These are phyloP conservation scores for Leuciscus idus DNA, from an alignment of 2,113 vertebrate genomes.

Conservation along the genomic window DNA sequence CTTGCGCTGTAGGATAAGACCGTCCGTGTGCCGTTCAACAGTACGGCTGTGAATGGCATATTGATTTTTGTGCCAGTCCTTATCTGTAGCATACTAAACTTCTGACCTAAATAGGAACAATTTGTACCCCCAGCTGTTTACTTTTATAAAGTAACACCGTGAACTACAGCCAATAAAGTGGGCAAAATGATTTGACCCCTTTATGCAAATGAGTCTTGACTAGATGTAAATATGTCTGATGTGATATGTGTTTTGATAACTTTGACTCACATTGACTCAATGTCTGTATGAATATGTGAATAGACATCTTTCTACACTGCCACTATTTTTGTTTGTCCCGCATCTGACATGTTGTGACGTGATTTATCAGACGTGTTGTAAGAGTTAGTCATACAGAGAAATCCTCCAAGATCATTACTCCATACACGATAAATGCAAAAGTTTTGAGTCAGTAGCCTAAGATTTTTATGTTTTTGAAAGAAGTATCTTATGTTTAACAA, in stretches of 20 bases:
- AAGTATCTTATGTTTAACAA: neutral
- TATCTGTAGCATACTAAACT: conserved; percentile 48
- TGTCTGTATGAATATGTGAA: neutral
- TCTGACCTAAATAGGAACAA: conserved; percentile 32
- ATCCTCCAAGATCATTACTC: neutral
- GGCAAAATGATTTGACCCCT: neutral
- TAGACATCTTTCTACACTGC: neutral
- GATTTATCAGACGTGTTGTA: neutral
- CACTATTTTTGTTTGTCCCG: neutral
- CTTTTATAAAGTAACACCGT: conserved; percentile 22
- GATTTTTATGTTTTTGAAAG: neutral
- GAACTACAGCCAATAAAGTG: conserved; percentile 1
- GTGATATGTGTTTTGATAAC: neutral
- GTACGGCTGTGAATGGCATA: neutral
- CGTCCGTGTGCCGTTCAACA: neutral
- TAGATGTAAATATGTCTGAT: neutral
- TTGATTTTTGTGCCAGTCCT: neutral
- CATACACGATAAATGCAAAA: neutral
- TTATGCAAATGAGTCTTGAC: neutral
- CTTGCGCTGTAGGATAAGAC: neutral
- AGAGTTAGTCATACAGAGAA: neutral
- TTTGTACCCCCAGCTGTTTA: conserved; percentile 31
- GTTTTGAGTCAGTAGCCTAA: neutral
- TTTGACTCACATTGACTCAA: neutral
- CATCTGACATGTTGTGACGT: neutral